Evolutionary conservation across 2,797 vertebrate genomes (phyloP).

Genomic region (Allobates femoralis): DNA sequence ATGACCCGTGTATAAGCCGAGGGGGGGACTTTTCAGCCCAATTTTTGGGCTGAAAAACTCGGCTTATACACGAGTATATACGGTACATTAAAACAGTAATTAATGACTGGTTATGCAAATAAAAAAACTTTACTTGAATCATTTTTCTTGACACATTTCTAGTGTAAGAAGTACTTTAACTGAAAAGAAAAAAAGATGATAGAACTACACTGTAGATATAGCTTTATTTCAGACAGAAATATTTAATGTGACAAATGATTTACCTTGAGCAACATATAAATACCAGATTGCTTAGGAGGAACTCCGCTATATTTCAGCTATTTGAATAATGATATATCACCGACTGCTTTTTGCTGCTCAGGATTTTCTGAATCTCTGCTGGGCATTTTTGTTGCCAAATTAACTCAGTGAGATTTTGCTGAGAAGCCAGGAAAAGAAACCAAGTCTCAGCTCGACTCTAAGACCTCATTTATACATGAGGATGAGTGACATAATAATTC

Average conservation of each 20-base stretch:
- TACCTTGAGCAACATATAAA: not conserved
- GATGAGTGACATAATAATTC: constrained; percentile 21
- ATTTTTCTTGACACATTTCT: not conserved
- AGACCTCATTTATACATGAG: constrained; percentile 26
- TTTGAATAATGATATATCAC: constrained; percentile 4
- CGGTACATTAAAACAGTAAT: not conserved
- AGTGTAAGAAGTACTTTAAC: not conserved
- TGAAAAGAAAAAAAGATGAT: not conserved
- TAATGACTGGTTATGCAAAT: not conserved
- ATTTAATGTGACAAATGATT: constrained; percentile 2
- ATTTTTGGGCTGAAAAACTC: no score
- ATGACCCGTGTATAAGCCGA: no score
- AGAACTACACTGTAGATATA: not conserved
- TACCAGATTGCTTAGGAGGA: not conserved
- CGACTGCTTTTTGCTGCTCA: constrained; percentile 18
- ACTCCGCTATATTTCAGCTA: not conserved
- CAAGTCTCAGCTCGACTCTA: not conserved
- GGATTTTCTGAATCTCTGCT: not conserved
- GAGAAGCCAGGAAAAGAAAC: constrained; percentile 35
- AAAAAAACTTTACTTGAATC: not conserved
- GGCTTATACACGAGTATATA: no score
- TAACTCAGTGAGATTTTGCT: constrained; percentile 16
- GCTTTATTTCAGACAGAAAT: constrained; percentile 3
- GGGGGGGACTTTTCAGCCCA: no score
- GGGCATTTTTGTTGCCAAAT: constrained; percentile 19